Conservation (phyloP, 2,888 invertebrate species). For the Zootermopsis nevadensis region DNA sequence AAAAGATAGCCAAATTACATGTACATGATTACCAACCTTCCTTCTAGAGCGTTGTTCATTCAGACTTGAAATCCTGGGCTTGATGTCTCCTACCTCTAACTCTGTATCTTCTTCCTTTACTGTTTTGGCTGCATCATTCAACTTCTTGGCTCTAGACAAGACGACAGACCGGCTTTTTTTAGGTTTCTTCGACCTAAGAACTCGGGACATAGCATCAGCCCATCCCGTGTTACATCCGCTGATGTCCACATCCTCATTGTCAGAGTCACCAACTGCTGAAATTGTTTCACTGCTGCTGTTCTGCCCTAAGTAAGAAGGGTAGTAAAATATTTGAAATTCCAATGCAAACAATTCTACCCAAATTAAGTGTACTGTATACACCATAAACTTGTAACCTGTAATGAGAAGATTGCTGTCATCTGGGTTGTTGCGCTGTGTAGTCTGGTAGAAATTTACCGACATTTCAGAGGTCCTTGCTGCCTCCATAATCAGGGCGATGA, state of each 20-base stretch:
- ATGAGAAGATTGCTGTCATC: too few relatives aligned
- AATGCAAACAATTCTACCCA: too few relatives aligned
- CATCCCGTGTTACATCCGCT: constrained; percentile 73
- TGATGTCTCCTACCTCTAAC: constrained; percentile 75
- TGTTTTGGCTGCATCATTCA: constrained; percentile 67
- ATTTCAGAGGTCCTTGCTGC: too few relatives aligned
- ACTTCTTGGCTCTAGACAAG: constrained; percentile 82
- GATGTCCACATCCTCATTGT: not conserved
- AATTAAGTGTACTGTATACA: too few relatives aligned
- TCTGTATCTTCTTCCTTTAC: constrained; percentile 65
- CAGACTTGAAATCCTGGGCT: constrained; percentile 60
- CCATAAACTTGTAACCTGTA: too few relatives aligned
- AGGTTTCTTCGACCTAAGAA: constrained; percentile 79
- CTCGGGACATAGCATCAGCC: constrained; percentile 86
- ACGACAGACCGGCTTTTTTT: constrained; percentile 80
- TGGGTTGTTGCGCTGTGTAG: too few relatives aligned
- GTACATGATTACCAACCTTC: not conserved
- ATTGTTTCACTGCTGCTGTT: not conserved
- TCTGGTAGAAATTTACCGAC: too few relatives aligned
- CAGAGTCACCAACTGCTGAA: not conserved
- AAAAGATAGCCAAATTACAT: too few relatives aligned
- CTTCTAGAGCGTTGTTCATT: not conserved
- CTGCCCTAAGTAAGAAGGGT: too few relatives aligned
- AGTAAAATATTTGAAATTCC: too few relatives aligned
- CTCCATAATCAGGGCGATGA: too few relatives aligned